Percentiles rank a stretch among this genome's conserved stretches.
Conservation (phyloP, 1,140 invertebrate species). For the Drosophila triauraria region DNA sequence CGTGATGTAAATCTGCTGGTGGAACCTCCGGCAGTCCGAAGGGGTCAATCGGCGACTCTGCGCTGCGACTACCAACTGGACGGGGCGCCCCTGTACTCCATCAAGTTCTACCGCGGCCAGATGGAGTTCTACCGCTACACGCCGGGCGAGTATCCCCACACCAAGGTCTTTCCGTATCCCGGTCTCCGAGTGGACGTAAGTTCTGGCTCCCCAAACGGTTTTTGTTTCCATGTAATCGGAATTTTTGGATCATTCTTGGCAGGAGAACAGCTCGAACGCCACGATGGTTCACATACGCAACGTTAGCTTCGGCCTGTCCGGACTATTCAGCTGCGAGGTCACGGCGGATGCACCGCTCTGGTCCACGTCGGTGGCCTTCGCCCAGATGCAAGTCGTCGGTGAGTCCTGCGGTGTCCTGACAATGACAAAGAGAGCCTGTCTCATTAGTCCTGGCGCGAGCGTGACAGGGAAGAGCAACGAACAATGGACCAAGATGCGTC, state of each 20-base stretch:
- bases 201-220: slow-evolving; percentile 56
- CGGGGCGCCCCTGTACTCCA: slow-evolving; percentile 90
- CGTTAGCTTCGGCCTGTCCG: slow-evolving; percentile 90
- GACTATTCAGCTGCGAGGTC: slow-evolving; percentile 95
- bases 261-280: slow-evolving; percentile 90
- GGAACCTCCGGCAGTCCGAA: slow-evolving; percentile 87
- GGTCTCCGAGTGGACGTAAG: slow-evolving; percentile 92
- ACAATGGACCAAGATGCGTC: slow-evolving; percentile 12
- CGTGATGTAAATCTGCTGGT: slow-evolving; percentile 86
- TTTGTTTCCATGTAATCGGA: slow-evolving; percentile 25
- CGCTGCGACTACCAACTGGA: slow-evolving; percentile 91
- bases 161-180: slow-evolving; percentile 89
- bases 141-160: slow-evolving; percentile 88
- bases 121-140: slow-evolving; percentile 92
- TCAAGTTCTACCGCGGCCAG: slow-evolving; percentile 92
- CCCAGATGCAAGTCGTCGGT: slow-evolving; percentile 91
- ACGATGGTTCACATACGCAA: slow-evolving; percentile 90
- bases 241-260: slow-evolving; percentile 78
- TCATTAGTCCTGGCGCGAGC: slow-evolving; percentile 34
- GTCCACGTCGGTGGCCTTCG: slow-evolving; percentile 88
- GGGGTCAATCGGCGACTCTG: slow-evolving; percentile 88
- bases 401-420: slow-evolving; percentile 84
- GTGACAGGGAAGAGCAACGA: slow-evolving; percentile 9
- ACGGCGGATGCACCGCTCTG: slow-evolving; percentile 92
- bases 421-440: slow-evolving; percentile 24